phyloP scores from a whole-genome alignment of 2,888 invertebrate genomes.

The Pseudeuparius sepicola region DNA sequence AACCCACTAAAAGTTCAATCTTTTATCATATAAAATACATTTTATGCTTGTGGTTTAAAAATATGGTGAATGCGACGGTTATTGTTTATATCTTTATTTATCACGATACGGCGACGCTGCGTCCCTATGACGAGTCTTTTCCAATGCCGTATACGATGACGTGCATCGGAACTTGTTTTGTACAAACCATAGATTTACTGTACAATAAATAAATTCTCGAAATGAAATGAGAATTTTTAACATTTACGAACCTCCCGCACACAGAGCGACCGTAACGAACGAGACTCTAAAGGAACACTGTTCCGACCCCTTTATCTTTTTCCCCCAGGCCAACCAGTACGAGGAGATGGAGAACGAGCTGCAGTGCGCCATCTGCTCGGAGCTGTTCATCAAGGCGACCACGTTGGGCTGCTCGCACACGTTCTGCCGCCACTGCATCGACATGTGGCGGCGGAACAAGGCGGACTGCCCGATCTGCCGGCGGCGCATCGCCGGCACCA shows the following conservation, averaged over 20 bases:
- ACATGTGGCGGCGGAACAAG: conserved; percentile 58
- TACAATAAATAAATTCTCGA: background rate
- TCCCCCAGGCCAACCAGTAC: conserved; percentile 16
- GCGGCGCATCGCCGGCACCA: conserved; percentile 41
- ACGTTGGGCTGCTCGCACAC: conserved; percentile 66
- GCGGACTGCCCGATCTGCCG: conserved; percentile 64
- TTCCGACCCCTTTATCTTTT: background rate
- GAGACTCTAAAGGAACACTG: conserved; percentile 1
- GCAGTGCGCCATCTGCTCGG: conserved; percentile 66
- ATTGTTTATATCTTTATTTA: too few species aligned
- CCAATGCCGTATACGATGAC: too few species aligned
- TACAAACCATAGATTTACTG: background rate
- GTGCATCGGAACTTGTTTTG: too few species aligned
- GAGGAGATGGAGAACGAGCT: conserved; percentile 53
- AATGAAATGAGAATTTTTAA: too few species aligned
- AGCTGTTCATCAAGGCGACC: conserved; percentile 59
- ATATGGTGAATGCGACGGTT: too few species aligned
- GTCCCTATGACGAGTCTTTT: too few species aligned
- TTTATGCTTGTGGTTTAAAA: too few species aligned
- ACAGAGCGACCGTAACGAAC: background rate
- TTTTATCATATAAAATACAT: too few species aligned
- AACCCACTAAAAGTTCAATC: too few species aligned
- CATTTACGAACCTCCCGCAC: background rate
- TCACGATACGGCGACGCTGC: too few species aligned
- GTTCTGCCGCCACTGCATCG: conserved; percentile 63